A percentile compares a stretch with the other conserved stretches of the same genome.
phyloP scores from a whole-genome alignment of 2,888 invertebrate species.

The Brachyptera putata region DNA sequence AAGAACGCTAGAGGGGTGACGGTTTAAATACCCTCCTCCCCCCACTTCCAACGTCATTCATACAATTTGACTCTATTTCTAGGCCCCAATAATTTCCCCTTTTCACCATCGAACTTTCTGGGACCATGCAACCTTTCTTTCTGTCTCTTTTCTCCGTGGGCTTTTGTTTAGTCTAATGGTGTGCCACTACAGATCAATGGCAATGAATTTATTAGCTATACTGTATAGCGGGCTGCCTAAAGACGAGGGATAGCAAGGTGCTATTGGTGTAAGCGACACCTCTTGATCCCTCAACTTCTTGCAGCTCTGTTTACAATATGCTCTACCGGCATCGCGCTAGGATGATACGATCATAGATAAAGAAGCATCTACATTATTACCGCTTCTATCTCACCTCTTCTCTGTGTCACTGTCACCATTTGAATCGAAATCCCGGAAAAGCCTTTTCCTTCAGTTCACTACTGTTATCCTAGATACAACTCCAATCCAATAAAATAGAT shows the following conservation, averaged over 20 bases:
- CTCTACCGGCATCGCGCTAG: no score
- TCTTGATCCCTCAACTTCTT: not conserved
- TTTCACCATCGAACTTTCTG: constrained; percentile 4
- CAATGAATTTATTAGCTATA: constrained; percentile 20
- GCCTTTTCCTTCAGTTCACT: not conserved
- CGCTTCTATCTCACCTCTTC: not conserved
- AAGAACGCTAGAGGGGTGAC: no score
- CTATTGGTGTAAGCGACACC: no score
- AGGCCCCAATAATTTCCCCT: not conserved
- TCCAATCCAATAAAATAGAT: constrained; percentile 20
- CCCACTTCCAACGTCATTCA: no score
- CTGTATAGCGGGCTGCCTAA: no score
- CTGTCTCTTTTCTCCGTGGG: not conserved
- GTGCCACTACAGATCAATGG: constrained; percentile 15
- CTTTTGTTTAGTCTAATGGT: constrained; percentile 22
- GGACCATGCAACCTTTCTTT: not conserved
- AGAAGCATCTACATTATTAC: constrained; percentile 7
- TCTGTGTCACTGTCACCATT: no score
- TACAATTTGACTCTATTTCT: constrained; percentile 9
- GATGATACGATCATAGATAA: no score
- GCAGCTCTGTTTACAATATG: no score
- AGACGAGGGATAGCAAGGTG: no score
- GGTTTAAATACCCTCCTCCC: not conserved
- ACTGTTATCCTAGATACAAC: constrained; percentile 3
- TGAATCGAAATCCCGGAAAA: not conserved